Conservation (phyloP, 2,797 vertebrate genomes). For the Microtus obscurus region DNA sequence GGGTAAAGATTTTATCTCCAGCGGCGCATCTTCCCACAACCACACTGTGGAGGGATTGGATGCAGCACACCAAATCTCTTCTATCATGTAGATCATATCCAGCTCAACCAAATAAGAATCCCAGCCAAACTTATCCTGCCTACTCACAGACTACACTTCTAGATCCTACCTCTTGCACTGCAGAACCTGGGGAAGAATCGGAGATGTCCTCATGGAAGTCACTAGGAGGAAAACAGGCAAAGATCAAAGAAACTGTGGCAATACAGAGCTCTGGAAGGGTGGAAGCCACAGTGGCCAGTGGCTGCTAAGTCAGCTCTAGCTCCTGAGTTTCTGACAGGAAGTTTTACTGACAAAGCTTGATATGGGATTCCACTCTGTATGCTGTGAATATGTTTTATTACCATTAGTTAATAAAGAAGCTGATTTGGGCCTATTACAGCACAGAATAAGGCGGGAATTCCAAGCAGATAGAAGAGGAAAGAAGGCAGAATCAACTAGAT, state of each 20-base stretch:
- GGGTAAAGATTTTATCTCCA: not conserved
- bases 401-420: no score
- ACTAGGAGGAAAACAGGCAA: not conserved
- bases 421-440: no score
- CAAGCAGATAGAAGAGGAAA: no score
- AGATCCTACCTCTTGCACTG: not conserved
- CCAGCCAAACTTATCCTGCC: not conserved
- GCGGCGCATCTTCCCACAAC: not conserved
- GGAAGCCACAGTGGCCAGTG: not conserved
- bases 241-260: not conserved
- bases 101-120: not conserved
- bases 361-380: no score
- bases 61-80: not conserved
- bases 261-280: not conserved
- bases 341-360: not conserved
- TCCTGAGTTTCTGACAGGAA: not conserved
- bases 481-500: no score
- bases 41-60: not conserved
- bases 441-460: no score
- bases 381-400: no score
- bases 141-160: not conserved
- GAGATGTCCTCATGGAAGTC: not conserved
- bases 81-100: not conserved
- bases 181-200: not conserved
- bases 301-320: not conserved